phyloP scores from a whole-genome alignment of 1,140 invertebrate species.

The Drosophila nikananu region DNA sequence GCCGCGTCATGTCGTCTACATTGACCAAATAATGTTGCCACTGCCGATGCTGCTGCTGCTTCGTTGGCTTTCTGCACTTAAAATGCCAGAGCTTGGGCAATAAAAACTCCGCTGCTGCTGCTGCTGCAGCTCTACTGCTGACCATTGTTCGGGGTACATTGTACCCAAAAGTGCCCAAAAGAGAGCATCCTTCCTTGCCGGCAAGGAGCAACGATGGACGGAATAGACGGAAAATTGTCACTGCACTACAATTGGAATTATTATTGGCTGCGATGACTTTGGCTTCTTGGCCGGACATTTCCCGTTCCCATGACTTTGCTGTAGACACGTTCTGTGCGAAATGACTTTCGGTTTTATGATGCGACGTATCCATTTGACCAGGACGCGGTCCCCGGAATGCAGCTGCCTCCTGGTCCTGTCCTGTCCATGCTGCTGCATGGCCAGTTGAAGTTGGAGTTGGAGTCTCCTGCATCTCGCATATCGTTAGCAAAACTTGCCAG shows the following conservation, averaged over 20 bases:
- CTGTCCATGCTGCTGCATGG: constrained; percentile 2
- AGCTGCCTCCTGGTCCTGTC: constrained; percentile 15
- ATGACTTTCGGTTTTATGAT: constrained; percentile 84
- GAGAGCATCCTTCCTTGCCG: constrained; percentile 44
- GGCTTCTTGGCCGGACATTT: constrained; percentile 71
- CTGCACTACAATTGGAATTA: constrained; percentile 83
- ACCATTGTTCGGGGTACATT: constrained; percentile 82
- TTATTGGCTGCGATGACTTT: constrained; percentile 84
- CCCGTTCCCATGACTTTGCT: constrained; percentile 13
- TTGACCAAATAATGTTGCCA: constrained; percentile 81
- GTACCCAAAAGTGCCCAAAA: constrained; percentile 68
- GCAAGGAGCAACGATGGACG: constrained; percentile 3
- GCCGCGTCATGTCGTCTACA: constrained; percentile 83
- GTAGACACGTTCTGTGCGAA: constrained; percentile 78
- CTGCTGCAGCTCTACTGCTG: constrained; percentile 41
- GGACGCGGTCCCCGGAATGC: constrained; percentile 46
- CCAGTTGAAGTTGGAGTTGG: constrained; percentile 1
- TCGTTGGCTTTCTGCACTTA: constrained; percentile 66
- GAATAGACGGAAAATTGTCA: constrained; percentile 70
- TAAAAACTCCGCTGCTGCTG: constrained; percentile 61
- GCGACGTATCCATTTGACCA: constrained; percentile 80
- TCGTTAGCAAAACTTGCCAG: constrained; percentile 80
- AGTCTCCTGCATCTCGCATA: constrained; percentile 73
- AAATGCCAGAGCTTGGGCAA: constrained; percentile 74
- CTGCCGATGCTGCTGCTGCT: constrained; percentile 32